These are phyloP conservation scores for Dreissena rostriformis DNA, from an alignment of 1,140 invertebrate species.

Conservation along the genomic window DNA sequence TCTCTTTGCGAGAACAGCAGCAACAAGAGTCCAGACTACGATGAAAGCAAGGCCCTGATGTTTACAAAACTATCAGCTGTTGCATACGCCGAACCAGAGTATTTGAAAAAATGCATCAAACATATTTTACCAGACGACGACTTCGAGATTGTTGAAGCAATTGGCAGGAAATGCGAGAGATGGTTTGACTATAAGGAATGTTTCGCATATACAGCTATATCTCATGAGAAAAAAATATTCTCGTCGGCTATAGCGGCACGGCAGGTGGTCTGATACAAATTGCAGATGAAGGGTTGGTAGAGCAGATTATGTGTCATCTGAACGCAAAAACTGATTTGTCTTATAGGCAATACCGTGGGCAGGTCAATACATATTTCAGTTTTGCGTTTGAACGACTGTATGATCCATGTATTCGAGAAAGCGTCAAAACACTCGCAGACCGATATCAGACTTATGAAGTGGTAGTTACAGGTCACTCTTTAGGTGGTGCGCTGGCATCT, in stretches of 20 bases:
- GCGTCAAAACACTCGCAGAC: neutral
- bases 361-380: neutral
- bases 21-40: neutral
- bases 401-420: neutral
- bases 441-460: slow-evolving; percentile 31
- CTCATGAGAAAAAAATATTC: neutral
- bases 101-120: neutral
- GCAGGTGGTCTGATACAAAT: neutral
- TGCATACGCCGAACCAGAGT: slow-evolving; percentile 4
- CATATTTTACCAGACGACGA: neutral
- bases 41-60: neutral
- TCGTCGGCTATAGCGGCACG: neutral
- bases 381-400: slow-evolving; percentile 8
- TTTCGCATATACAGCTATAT: neutral
- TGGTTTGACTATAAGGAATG: slow-evolving; percentile 1
- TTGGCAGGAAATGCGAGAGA: neutral
- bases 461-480: slow-evolving; percentile 33
- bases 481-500: slow-evolving; percentile 41
- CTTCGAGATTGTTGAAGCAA: neutral
- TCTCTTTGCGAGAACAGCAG: neutral
- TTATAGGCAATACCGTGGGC: neutral
- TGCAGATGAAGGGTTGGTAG: neutral
- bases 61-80: neutral
- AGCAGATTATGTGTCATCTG: too few relatives aligned
- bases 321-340: neutral